These are phyloP conservation scores for Torymus aiolomorphi DNA, from an alignment of 2,888 invertebrate species.

Conservation along the genomic window DNA sequence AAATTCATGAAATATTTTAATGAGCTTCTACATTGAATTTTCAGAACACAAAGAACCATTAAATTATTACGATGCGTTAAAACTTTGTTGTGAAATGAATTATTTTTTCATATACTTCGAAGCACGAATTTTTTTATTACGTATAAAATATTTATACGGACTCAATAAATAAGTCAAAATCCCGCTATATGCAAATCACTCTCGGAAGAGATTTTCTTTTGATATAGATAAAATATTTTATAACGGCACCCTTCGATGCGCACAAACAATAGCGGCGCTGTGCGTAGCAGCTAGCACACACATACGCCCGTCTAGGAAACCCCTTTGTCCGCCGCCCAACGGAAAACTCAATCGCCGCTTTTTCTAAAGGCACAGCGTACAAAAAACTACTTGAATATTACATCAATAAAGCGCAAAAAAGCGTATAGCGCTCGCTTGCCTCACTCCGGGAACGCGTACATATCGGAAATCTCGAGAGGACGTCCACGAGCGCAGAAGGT, in stretches of 20 bases:
- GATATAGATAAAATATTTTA: constrained; percentile 1
- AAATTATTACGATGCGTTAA: no score
- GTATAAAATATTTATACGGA: no score
- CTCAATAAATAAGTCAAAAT: no score
- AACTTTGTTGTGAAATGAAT: no score
- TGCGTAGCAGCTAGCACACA: no score
- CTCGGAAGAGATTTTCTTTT: neutral
- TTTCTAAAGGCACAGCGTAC: neutral
- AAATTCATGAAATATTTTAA: no score
- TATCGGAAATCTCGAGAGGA: constrained; percentile 18
- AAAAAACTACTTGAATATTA: constrained; percentile 42
- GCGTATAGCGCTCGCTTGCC: neutral
- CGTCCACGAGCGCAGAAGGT: neutral
- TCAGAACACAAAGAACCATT: neutral
- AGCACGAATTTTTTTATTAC: no score
- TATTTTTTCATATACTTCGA: no score
- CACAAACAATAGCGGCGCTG: neutral
- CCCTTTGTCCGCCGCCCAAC: constrained; percentile 15
- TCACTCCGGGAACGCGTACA: neutral
- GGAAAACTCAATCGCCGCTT: constrained; percentile 11
- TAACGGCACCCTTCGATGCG: constrained; percentile 14
- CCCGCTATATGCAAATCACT: neutral
- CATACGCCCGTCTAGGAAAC: neutral
- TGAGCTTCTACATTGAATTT: neutral
- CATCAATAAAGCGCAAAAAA: constrained; percentile 34